A percentile compares a stretch with the other conserved stretches of the same genome.
These are phyloP conservation scores for Nemotelus pantherinus DNA, from an alignment of 2,888 invertebrate species.

Conservation along the genomic window DNA sequence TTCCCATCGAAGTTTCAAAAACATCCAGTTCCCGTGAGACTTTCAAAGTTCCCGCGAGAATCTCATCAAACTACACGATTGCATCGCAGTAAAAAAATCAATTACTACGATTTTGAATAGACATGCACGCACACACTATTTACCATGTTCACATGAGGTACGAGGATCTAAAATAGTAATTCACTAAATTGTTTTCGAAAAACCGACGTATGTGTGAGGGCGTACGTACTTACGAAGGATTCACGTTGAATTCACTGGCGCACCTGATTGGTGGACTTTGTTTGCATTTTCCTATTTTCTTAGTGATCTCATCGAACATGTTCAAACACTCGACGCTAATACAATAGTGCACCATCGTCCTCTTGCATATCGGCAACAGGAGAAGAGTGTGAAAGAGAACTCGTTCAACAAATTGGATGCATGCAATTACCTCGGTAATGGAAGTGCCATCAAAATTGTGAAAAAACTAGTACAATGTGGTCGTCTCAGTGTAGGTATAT, in stretches of 20 bases:
- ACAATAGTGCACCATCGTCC: neutral
- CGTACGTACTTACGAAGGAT: too few relatives aligned
- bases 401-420: conserved; percentile 38
- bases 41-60: too few relatives aligned
- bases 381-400: neutral
- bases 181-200: too few relatives aligned
- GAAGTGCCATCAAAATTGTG: conserved; percentile 33
- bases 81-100: too few relatives aligned
- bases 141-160: too few relatives aligned
- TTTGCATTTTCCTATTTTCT: conserved; percentile 25
- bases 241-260: neutral
- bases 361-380: neutral
- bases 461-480: conserved; percentile 16
- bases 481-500: neutral
- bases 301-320: neutral
- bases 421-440: conserved; percentile 39
- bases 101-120: too few relatives aligned
- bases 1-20: too few relatives aligned
- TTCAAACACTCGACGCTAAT: neutral
- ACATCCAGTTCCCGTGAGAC: too few relatives aligned
- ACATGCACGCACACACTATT: too few relatives aligned
- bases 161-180: too few relatives aligned
- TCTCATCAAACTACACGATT: too few relatives aligned
- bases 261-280: conserved; percentile 38
- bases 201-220: too few relatives aligned